Base-by-base conservation (phyloP, 2,888 invertebrate genomes). In the Ecdyonurus torrentis region DNA sequence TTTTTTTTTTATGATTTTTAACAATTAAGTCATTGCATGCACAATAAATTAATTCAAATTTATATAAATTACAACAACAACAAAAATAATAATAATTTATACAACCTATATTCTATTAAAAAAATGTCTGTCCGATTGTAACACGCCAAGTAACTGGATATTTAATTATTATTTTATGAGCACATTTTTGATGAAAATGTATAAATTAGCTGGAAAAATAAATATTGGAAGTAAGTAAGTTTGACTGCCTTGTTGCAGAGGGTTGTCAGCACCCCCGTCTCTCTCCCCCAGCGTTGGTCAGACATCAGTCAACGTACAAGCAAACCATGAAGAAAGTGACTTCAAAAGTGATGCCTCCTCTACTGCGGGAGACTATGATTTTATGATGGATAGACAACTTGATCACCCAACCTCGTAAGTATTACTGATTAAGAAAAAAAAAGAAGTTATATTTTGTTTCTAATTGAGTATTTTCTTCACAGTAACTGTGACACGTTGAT, bases 321-420 rank as follows among this genome's bases (percentile, higher is more conserved):
- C 5, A 15, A 5, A 37, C 7, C 7, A 37, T 5, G 37, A 5
- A 10, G 37, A 37, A 10, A 37, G 37, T 37, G 64, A 65, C 25
- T 23, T 64, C 55, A 65, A 65, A 24, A 64, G 64, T 53, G 59
- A 64, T 2, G 25, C 53, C 2, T 62, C 66, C 2, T 61, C 60
- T 20, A 64, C 67, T 60, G 65, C 67, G 19, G 71, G 63, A 37
- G 70, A 70, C 65, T 78, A 78, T 67, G 78, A 86, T 72, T 87
- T 87, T 58, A 77, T 84, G 15, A 76, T 82, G 20, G 85, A 87
- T 72, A 78, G 89, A 69, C 79, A 81, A 63, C 74, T 89, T 68
- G 87, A 87, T 70, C 84, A 89, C 74, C 89, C 89, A 1, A 89
- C 89, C 2, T 87, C 89, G 67, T 91, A 88, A 73, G 76, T 79